These are phyloP conservation scores for Congeria kusceri DNA, from an alignment of 2,888 invertebrate genomes.

Conservation along the genomic window DNA sequence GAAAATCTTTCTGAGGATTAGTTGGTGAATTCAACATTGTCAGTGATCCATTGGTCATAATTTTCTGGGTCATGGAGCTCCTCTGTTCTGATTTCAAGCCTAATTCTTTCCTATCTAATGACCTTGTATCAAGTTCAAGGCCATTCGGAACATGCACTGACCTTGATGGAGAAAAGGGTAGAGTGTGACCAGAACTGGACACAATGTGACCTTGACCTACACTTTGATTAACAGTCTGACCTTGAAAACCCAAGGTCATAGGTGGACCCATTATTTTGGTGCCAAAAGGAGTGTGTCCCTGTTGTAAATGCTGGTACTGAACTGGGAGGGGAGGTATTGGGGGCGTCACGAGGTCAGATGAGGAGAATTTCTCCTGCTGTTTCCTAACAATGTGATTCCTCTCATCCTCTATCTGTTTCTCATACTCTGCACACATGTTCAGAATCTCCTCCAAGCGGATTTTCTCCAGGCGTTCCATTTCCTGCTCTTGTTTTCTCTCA, in stretches of 20 bases:
- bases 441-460: constrained; percentile 94
- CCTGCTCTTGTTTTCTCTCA: constrained; percentile 84
- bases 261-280: constrained; percentile 8
- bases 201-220: constrained; percentile 21
- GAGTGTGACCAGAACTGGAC: too few relatives aligned
- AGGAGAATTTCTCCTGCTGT: constrained; percentile 31
- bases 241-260: constrained; percentile 24
- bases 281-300: neutral
- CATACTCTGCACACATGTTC: constrained; percentile 97
- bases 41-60: constrained; percentile 84
- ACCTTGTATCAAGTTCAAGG: constrained; percentile 61
- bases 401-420: constrained; percentile 87
- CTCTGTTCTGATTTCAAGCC: constrained; percentile 67
- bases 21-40: constrained; percentile 81
- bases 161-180: neutral
- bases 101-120: constrained; percentile 67
- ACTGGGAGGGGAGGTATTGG: constrained; percentile 61
- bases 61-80: constrained; percentile 82
- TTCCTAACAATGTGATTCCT: constrained; percentile 31
- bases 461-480: constrained; percentile 83
- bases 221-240: constrained; percentile 3
- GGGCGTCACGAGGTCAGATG: constrained; percentile 31
- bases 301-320: constrained; percentile 60
- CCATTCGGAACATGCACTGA: constrained; percentile 60
- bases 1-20: constrained; percentile 77